Conservation (phyloP, 2,888 invertebrate genomes). For the Tetheella fluctuosa region DNA sequence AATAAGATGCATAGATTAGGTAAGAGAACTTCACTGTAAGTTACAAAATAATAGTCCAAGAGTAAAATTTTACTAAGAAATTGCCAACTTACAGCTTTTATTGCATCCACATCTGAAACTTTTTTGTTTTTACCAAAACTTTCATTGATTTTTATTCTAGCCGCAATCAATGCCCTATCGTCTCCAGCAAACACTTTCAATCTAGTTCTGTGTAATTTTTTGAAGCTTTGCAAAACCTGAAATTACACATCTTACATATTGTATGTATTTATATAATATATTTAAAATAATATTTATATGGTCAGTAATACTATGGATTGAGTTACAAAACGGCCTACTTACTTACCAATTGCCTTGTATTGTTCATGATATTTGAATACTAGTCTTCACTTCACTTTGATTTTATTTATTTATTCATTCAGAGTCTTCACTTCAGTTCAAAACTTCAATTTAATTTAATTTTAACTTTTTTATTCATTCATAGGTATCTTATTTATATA, state of each 20-base stretch:
- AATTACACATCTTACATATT: no score
- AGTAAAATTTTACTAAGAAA: neutral
- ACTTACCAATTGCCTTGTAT: conserved; percentile 39
- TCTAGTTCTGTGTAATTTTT: conserved; percentile 88
- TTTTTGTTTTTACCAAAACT: conserved; percentile 88
- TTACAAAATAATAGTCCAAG: no score
- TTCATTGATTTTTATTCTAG: conserved; percentile 89
- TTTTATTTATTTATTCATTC: no score
- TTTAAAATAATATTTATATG: no score
- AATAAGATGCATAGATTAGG: no score
- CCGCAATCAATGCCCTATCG: conserved; percentile 83
- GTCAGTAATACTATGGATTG: neutral
- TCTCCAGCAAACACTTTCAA: conserved; percentile 88
- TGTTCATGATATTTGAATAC: conserved; percentile 30
- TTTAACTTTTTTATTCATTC: no score
- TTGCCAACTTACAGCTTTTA: conserved; percentile 84
- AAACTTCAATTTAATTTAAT: no score
- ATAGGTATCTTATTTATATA: no score
- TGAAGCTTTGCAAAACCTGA: conserved; percentile 88
- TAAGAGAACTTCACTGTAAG: no score
- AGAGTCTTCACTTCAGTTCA: no score
- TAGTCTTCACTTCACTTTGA: no score
- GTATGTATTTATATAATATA: no score
- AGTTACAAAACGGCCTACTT: neutral
- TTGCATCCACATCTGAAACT: conserved; percentile 83